These are phyloP conservation scores for Phyllotreta striolata DNA, from an alignment of 2,888 invertebrate species.

Conservation along the genomic window DNA sequence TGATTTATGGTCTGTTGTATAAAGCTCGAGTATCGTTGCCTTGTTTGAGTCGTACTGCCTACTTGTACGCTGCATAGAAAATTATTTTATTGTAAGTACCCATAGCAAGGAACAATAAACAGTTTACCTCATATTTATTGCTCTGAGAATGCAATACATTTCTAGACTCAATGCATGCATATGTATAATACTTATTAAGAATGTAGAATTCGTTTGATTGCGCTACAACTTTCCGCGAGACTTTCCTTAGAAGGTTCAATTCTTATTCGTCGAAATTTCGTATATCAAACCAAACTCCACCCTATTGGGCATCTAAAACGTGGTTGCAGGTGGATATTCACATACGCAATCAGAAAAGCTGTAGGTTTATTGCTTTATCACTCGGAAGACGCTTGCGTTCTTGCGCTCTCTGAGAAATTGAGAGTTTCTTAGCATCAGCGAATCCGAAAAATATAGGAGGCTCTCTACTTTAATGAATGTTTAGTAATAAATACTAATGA, in stretches of 20 bases:
- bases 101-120: conserved; percentile 8
- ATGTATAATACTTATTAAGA: no score
- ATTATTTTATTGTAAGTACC: background rate
- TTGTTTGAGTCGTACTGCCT: conserved; percentile 1
- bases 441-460: background rate
- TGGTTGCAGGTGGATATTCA: background rate
- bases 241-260: no score
- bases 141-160: background rate
- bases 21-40: conserved; percentile 10
- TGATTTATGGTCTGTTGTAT: conserved; percentile 3
- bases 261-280: no score
- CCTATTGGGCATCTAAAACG: conserved; percentile 17
- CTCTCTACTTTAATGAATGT: background rate
- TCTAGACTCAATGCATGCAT: background rate
- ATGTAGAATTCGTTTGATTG: no score
- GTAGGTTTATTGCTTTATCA: conserved; percentile 17
- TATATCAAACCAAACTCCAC: conserved; percentile 23
- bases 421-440: background rate
- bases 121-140: conserved; percentile 6
- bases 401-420: conserved; percentile 8
- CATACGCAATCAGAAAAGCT: conserved; percentile 23
- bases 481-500: no score
- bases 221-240: no score
- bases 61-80: background rate
- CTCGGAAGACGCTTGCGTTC: conserved; percentile 21